These are phyloP conservation scores for Sebastes fasciatus DNA, from an alignment of 2,113 vertebrate genomes.

Conservation along the genomic window DNA sequence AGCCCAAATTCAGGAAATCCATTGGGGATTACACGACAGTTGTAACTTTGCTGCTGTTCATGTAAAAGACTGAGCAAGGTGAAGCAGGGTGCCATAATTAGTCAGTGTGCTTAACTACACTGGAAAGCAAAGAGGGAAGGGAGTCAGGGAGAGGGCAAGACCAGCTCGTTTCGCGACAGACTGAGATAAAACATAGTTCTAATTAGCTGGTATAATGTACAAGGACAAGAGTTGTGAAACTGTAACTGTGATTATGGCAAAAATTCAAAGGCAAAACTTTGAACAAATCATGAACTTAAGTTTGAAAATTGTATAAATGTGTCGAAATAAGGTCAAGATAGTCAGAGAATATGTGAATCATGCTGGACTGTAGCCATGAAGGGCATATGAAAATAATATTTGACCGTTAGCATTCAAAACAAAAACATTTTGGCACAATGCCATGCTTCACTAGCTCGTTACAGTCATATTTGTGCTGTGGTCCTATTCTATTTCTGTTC, in stretches of 20 bases:
- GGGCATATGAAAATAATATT: not conserved
- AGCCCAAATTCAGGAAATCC: slow-evolving; percentile 54
- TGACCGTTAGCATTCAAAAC: not conserved
- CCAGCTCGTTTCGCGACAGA: slow-evolving; percentile 42
- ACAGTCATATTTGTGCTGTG: not conserved
- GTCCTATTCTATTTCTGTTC: not conserved
- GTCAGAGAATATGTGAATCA: not conserved
- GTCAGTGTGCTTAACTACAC: slow-evolving; percentile 44
- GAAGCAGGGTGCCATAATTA: slow-evolving; percentile 58
- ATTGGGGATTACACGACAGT: slow-evolving; percentile 46
- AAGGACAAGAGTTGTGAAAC: slow-evolving; percentile 28
- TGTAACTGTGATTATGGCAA: slow-evolving; percentile 18
- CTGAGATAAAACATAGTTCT: slow-evolving; percentile 50
- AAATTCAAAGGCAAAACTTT: slow-evolving; percentile 18
- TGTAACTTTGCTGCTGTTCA: slow-evolving; percentile 46
- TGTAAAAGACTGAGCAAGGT: slow-evolving; percentile 50
- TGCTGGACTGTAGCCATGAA: slow-evolving; percentile 2
- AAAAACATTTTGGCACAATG: not conserved
- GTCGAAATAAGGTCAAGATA: not conserved
- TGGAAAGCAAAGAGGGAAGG: slow-evolving; percentile 52
- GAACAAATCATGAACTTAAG: not conserved
- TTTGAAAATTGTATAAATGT: not conserved
- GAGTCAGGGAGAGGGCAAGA: slow-evolving; percentile 54
- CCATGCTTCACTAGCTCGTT: not conserved
- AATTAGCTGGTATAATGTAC: slow-evolving; percentile 57